phyloP scores from a whole-genome alignment of 2,888 invertebrate species.

The Gymnoscelis rufifasciata region DNA sequence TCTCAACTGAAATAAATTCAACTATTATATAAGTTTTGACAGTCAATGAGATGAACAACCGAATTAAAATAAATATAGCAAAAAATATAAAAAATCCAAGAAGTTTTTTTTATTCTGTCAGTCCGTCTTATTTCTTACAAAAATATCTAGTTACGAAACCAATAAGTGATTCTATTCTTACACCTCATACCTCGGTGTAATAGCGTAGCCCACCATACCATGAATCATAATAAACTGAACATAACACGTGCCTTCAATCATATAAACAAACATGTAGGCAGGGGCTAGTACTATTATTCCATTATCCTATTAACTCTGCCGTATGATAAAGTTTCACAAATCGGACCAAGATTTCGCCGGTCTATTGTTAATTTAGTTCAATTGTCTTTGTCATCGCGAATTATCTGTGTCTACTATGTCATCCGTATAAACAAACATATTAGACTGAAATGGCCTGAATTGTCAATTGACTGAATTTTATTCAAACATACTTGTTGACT shows the following conservation, averaged over 20 bases:
- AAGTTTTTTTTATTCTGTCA: too few relatives aligned
- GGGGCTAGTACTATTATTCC: background rate
- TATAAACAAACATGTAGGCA: slow-evolving; percentile 2
- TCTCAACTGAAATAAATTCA: too few relatives aligned
- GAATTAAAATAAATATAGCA: too few relatives aligned
- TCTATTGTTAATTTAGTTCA: slow-evolving; percentile 27
- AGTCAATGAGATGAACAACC: too few relatives aligned
- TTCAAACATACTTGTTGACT: slow-evolving; percentile 2
- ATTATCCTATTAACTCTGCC: slow-evolving; percentile 5
- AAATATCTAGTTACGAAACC: too few relatives aligned
- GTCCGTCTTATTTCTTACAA: too few relatives aligned
- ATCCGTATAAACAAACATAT: slow-evolving; percentile 19
- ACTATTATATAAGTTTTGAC: too few relatives aligned
- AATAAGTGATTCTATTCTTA: too few relatives aligned
- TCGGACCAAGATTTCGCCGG: slow-evolving; percentile 21
- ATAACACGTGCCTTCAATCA: slow-evolving; percentile 2
- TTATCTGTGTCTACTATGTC: slow-evolving; percentile 18
- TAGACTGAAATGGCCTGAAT: slow-evolving; percentile 17
- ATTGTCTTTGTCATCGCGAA: slow-evolving; percentile 29
- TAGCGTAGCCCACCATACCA: background rate
- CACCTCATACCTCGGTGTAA: too few relatives aligned
- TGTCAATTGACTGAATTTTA: slow-evolving; percentile 13
- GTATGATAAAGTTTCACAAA: slow-evolving; percentile 28
- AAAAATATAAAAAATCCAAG: too few relatives aligned
- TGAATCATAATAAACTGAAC: background rate